These are phyloP conservation scores for Diuraphis noxia DNA, from an alignment of 1,140 invertebrate species.

Conservation along the genomic window DNA sequence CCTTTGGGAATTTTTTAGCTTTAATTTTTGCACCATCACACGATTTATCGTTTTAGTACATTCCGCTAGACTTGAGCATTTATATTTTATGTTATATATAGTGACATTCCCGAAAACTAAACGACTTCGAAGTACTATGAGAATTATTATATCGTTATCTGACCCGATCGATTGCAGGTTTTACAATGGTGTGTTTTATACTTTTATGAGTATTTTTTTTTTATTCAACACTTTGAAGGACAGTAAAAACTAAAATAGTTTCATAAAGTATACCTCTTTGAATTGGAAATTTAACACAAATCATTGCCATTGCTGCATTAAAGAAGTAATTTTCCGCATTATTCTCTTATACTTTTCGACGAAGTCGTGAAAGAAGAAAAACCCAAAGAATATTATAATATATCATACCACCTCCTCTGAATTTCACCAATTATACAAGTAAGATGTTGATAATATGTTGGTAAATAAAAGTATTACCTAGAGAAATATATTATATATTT, in stretches of 20 bases:
- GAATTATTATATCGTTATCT: too few relatives aligned
- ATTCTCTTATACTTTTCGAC: background rate
- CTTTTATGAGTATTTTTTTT: background rate
- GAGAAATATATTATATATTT: too few relatives aligned
- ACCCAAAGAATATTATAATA: background rate
- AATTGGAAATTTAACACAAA: background rate
- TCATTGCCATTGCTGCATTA: background rate
- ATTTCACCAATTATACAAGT: background rate
- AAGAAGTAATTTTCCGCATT: background rate
- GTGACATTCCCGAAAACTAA: background rate
- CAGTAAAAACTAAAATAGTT: background rate
- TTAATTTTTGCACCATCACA: background rate
- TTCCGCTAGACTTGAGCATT: background rate
- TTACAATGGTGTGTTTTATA: background rate
- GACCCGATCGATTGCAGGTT: background rate
- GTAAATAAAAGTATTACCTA: too few relatives aligned
- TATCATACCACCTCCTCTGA: background rate
- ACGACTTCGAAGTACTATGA: background rate
- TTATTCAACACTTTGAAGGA: background rate
- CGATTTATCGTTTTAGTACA: background rate
- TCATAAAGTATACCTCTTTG: background rate
- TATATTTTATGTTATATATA: too few relatives aligned
- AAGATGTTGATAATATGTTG: background rate
- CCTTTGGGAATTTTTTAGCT: background rate
- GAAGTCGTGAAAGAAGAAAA: background rate